Evolutionary conservation across 2,113 vertebrate species (phyloP).

Genomic region (Scatophagus argus): DNA sequence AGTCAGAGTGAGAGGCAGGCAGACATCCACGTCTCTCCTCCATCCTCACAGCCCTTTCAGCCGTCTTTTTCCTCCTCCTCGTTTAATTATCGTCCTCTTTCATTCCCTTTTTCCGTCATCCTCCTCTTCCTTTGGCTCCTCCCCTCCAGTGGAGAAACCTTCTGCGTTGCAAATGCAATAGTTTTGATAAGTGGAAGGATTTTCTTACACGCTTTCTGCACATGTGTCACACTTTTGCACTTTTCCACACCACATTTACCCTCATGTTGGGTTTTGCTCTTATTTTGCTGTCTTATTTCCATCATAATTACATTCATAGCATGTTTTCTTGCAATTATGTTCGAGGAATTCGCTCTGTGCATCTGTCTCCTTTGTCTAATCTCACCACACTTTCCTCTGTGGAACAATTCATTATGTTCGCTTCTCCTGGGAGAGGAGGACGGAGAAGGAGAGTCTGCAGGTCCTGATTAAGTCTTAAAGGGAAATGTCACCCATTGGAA

Average conservation of each 20-base stretch:
- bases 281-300: not conserved
- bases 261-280: not conserved
- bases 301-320: slow-evolving; percentile 19
- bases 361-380: slow-evolving; percentile 43
- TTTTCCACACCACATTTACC: no score
- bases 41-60: slow-evolving; percentile 38
- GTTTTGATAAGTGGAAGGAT: slow-evolving; percentile 4
- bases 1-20: slow-evolving; percentile 64
- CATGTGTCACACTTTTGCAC: no score
- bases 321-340: slow-evolving; percentile 26
- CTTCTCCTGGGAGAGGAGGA: slow-evolving; percentile 14
- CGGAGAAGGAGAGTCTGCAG: slow-evolving; percentile 37
- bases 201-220: not conserved
- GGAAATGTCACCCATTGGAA: slow-evolving; percentile 14
- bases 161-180: slow-evolving; percentile 4
- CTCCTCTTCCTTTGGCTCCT: slow-evolving; percentile 2
- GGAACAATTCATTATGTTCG: slow-evolving; percentile 45
- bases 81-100: slow-evolving; percentile 38
- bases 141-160: not conserved
- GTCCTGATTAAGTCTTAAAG: slow-evolving; percentile 53
- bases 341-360: slow-evolving; percentile 46
- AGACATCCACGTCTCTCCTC: slow-evolving; percentile 39
- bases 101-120: slow-evolving; percentile 18
- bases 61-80: slow-evolving; percentile 30
- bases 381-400: slow-evolving; percentile 32